These are phyloP conservation scores for Mizuhopecten yessoensis DNA, from an alignment of 1,140 invertebrate species.

Conservation along the genomic window DNA sequence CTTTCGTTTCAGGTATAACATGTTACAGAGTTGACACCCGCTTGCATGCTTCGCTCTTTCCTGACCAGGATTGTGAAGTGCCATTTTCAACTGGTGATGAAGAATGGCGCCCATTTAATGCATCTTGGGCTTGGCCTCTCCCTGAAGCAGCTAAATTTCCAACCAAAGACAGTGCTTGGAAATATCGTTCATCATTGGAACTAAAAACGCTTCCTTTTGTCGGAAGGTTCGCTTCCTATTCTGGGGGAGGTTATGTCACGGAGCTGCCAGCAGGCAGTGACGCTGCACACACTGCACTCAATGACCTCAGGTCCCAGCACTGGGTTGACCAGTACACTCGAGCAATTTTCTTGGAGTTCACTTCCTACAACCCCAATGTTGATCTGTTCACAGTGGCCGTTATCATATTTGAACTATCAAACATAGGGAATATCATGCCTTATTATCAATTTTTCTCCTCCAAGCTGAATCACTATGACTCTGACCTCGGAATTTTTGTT, in stretches of 20 bases:
- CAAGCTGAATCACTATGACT: slow-evolving; percentile 58
- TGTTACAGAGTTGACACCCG: background rate
- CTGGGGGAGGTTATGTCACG: slow-evolving; percentile 67
- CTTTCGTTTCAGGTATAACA: background rate
- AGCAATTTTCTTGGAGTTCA: slow-evolving; percentile 85
- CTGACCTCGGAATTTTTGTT: slow-evolving; percentile 56
- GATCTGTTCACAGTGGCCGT: slow-evolving; percentile 78
- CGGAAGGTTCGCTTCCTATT: slow-evolving; percentile 63
- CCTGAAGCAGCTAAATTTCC: background rate
- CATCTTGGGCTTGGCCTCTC: slow-evolving; percentile 53
- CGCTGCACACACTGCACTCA: slow-evolving; percentile 47
- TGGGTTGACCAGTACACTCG: slow-evolving; percentile 85
- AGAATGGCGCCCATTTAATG: slow-evolving; percentile 60
- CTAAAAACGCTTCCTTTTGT: slow-evolving; percentile 65
- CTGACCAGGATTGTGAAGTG: slow-evolving; percentile 49
- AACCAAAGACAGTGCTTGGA: slow-evolving; percentile 53
- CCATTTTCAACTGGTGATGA: slow-evolving; percentile 64
- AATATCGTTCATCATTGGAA: slow-evolving; percentile 64
- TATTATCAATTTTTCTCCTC: slow-evolving; percentile 64
- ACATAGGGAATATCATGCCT: slow-evolving; percentile 56
- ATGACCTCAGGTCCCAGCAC: slow-evolving; percentile 58
- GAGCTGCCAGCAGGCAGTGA: slow-evolving; percentile 44
- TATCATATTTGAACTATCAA: slow-evolving; percentile 67
- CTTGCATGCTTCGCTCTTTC: background rate
- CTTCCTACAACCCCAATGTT: slow-evolving; percentile 84